Evolutionary conservation across 1,140 invertebrate species (phyloP).

Genomic region (Drosophila teissieri): DNA sequence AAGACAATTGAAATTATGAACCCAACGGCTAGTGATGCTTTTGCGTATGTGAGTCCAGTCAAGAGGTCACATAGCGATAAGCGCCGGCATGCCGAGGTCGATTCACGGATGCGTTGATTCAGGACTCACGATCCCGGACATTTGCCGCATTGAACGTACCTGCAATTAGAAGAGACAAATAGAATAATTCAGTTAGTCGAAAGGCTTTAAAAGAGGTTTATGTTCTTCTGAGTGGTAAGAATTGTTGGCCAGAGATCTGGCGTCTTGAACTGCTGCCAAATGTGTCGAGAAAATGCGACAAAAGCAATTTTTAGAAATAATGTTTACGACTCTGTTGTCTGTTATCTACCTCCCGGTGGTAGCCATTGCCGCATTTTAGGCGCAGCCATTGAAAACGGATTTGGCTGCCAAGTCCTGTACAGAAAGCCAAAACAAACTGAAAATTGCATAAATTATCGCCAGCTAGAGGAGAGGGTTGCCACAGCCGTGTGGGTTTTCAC

Average conservation of each 20-base stretch:
- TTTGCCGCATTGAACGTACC: slow-evolving; percentile 39
- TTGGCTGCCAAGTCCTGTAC: slow-evolving; percentile 44
- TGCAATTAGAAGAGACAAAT: slow-evolving; percentile 48
- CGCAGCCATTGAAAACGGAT: slow-evolving; percentile 30
- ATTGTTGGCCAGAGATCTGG: slow-evolving; percentile 13
- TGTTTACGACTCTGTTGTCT: slow-evolving; percentile 59
- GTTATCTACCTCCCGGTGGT: slow-evolving; percentile 6
- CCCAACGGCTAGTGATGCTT: slow-evolving; percentile 40
- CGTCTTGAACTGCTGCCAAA: slow-evolving; percentile 60
- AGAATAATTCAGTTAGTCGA: slow-evolving; percentile 30
- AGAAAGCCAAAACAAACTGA: slow-evolving; percentile 55
- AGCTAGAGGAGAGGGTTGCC: slow-evolving; percentile 6
- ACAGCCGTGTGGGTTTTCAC: slow-evolving; percentile 48
- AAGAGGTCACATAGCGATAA: slow-evolving; percentile 69
- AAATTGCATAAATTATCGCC: slow-evolving; percentile 68
- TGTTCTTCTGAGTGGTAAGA: slow-evolving; percentile 15
- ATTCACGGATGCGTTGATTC: slow-evolving; percentile 32
- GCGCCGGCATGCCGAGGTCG: slow-evolving; percentile 19
- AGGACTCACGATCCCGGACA: slow-evolving; percentile 10
- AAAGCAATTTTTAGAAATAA: slow-evolving; percentile 51
- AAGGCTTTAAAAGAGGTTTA: slow-evolving; percentile 7
- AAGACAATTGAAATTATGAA: slow-evolving; percentile 77
- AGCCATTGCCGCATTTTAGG: slow-evolving; percentile 70
- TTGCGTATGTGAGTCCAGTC: slow-evolving; percentile 33
- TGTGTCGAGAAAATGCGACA: slow-evolving; percentile 72